Base-by-base conservation (phyloP, 2,797 vertebrate genomes). In the Percopsis omiscomaycus region DNA sequence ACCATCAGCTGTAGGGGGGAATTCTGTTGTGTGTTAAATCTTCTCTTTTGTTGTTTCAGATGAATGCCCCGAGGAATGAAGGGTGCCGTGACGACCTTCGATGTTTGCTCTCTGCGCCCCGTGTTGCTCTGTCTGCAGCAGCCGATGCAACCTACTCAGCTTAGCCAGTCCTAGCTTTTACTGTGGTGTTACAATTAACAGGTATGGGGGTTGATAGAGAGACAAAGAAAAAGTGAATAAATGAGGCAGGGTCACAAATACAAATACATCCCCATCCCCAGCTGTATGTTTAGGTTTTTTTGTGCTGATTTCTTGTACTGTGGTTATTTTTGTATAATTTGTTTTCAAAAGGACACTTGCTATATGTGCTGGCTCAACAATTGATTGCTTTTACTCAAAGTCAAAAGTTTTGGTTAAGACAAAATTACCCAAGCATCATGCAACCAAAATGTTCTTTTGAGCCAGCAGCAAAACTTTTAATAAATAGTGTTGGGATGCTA, bases 51-150 rank as follows among this genome's bases (percentile, higher is more conserved):
- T 62, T 22, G 14, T 73, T 73, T 47, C 68, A 91, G 89, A 1
- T 5, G 86, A 89, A 52, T 91, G 89, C 52, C 42, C 79, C 0
- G 53, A 50, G 0, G 78, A 0, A n/a, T 87, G 48, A 86, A 14
- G 29, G 52, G 44, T 12, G 56, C 22, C 3, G 49, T 0, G 13
- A 28, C 5, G 0, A n/a, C 30, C 69, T 55, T 32, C 55, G 29
- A 66, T 50, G 48, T 75, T 62, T 61, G 64, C 46, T 53, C 15
- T 48, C 29, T 13, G 4, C 5, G 1, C 48, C 5, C 30, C n/a
- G 13, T 27, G 27, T 32, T 2, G 9, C 27, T 42, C 28, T 60
- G 37, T 59, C 5, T 6, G 64, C 52, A 47, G 27, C 29, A 10
- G 55, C 8, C 53, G 16, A 22, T 3, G 15, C 12, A 12, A 15